Base-by-base conservation (phyloP, 2,888 invertebrate genomes). In the Pyrrhosoma nymphula region DNA sequence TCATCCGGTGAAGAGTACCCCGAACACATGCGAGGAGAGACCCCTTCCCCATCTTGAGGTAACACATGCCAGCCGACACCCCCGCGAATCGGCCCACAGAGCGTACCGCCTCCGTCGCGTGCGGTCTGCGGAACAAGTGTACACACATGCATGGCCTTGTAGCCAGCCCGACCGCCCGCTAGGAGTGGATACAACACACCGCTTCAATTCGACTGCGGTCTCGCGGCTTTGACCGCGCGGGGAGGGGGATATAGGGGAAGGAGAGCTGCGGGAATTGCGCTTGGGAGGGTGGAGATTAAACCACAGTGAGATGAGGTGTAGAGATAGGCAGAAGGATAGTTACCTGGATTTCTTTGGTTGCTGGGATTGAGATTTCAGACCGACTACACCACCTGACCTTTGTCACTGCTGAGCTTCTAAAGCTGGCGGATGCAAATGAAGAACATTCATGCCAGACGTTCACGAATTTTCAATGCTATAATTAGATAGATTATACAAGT, bases 101-200 rank as follows among this genome's bases (percentile, higher is more conserved):
- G 47, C 82, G n/a, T 16, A 47, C 16, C 82, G 0, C n/a, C n/a
- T 8, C 82, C 82, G 35, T 82, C 82, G 35, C 82, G 35, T 82
- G 82, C 82, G 82, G 82, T 82, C 82, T 82, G 82, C 35, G 82
- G 82, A 82, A 82, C 82, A 30, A 35, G 82, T 82, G 82, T 82
- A 82, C 35, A 82, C 26, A 82, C 60, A 20, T 60, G 20, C 60
- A 20, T 14, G 20, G 30, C 82, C 82, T 35, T 82, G 82, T 82
- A 35, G 26, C 82, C 30, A 6, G 35, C 82, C 82, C 82, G 16
- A 12, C 82, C 75, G 75, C 75, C 82, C 82, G 82, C 82, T 35
- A 35, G 82, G 82, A 82, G 30, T 82, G 23, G 82, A 82, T 82
- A 35, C 82, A 35, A 82, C 69, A 69, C 30, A 35, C 82, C 82